These are phyloP conservation scores for Agrochola litura DNA, from an alignment of 2,888 invertebrate genomes.

Conservation along the genomic window DNA sequence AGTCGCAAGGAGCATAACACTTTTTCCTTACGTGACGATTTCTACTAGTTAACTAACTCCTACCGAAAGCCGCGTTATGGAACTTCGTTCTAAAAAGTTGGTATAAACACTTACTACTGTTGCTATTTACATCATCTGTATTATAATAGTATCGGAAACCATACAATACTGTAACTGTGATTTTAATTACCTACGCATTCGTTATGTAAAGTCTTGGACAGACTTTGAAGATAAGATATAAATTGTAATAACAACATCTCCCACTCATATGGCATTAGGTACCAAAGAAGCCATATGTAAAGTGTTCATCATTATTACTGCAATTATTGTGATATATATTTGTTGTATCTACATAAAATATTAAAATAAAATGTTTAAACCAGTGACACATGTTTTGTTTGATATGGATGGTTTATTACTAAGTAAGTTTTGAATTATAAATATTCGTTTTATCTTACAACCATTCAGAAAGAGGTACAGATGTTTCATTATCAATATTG, in stretches of 20 bases:
- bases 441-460: not conserved
- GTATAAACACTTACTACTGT: not conserved
- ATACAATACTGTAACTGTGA: constrained; percentile 26
- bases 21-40: too few species aligned
- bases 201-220: constrained; percentile 34
- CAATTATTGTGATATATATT: constrained; percentile 1
- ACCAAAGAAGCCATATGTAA: constrained; percentile 11
- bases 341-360: constrained; percentile 43
- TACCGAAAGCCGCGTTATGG: too few species aligned
- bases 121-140: not conserved
- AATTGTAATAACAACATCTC: constrained; percentile 50
- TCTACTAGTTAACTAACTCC: too few species aligned
- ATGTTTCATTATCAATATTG: constrained; percentile 11
- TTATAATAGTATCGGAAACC: constrained; percentile 19
- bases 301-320: not conserved
- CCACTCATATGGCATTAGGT: constrained; percentile 18
- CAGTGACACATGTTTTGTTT: constrained; percentile 84
- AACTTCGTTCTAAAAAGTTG: not conserved
- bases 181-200: constrained; percentile 35
- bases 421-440: constrained; percentile 76
- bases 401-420: constrained; percentile 87
- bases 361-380: constrained; percentile 72
- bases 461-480: not conserved
- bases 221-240: constrained; percentile 53
- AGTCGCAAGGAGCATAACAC: too few species aligned